phyloP scores from a whole-genome alignment of 2,113 vertebrate species.

The Nothocercus nigrocapillus region DNA sequence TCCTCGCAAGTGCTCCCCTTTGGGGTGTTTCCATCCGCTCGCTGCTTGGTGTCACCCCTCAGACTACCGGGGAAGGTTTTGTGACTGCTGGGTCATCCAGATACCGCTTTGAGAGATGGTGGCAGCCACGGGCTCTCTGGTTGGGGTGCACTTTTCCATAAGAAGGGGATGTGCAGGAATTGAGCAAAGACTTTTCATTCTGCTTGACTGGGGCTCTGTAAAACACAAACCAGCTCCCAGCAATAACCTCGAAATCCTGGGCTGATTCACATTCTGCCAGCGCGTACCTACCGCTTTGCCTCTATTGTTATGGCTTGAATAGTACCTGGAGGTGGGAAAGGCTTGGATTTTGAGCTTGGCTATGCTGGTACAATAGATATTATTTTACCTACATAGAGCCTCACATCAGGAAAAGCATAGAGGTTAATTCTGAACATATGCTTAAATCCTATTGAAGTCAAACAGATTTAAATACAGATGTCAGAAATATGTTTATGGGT shows the following conservation, averaged over 20 bases:
- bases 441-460: slow-evolving; percentile 34
- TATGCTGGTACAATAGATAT: not conserved
- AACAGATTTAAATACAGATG: slow-evolving; percentile 44
- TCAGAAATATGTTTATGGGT: slow-evolving; percentile 43
- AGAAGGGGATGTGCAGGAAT: not conserved
- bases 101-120: not conserved
- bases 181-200: not conserved
- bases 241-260: not conserved
- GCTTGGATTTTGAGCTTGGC: not conserved
- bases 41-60: not conserved
- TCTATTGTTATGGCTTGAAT: not conserved
- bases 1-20: not conserved
- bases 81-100: not conserved
- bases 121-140: not conserved
- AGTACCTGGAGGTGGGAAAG: not conserved
- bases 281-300: not conserved
- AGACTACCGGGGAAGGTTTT: not conserved
- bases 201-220: not conserved
- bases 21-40: not conserved
- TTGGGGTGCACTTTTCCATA: not conserved
- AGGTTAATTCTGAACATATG: slow-evolving; percentile 62
- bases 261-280: not conserved
- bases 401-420: not conserved
- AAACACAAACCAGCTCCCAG: not conserved
- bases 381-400: not conserved